A percentile compares a stretch with the other conserved stretches of the same genome.
Evolutionary conservation across 2,113 vertebrate genomes (phyloP).

Genomic region (Poeciliopsis prolifica): DNA sequence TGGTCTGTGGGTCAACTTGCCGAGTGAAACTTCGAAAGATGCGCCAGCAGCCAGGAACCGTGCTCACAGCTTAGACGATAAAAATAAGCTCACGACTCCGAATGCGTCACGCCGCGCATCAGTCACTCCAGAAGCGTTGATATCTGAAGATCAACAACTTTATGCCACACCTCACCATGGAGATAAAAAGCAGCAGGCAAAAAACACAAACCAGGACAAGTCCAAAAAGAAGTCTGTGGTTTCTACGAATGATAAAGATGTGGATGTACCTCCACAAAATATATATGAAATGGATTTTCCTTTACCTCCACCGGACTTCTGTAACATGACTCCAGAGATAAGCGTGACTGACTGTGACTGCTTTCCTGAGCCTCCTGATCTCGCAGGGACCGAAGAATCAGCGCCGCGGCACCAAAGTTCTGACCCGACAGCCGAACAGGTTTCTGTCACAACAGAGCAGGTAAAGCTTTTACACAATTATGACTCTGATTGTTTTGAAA

Average conservation of each 20-base stretch:
- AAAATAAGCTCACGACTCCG: background rate
- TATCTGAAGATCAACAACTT: background rate
- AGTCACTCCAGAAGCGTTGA: background rate
- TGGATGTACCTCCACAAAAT: constrained; percentile 25
- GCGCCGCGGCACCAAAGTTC: background rate
- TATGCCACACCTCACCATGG: constrained; percentile 18
- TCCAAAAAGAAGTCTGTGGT: background rate
- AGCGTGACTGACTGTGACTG: constrained; percentile 1
- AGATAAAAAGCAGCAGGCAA: constrained; percentile 4
- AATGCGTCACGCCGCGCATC: background rate
- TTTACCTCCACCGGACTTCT: constrained; percentile 50
- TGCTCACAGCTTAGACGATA: background rate
- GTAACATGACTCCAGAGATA: constrained; percentile 60
- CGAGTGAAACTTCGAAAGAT: constrained; percentile 3
- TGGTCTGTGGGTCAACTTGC: constrained; percentile 41
- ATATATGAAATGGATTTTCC: constrained; percentile 30
- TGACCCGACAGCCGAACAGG: background rate
- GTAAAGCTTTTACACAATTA: constrained; percentile 10
- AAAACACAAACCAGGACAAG: background rate
- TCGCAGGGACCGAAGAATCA: accelerated
- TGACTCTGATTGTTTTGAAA: background rate
- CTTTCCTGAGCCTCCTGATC: background rate
- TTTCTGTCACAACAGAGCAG: background rate
- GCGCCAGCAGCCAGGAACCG: background rate
- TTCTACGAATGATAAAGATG: background rate